phyloP scores from a whole-genome alignment of 2,888 invertebrate genomes.

The Zeuzera pyrina region DNA sequence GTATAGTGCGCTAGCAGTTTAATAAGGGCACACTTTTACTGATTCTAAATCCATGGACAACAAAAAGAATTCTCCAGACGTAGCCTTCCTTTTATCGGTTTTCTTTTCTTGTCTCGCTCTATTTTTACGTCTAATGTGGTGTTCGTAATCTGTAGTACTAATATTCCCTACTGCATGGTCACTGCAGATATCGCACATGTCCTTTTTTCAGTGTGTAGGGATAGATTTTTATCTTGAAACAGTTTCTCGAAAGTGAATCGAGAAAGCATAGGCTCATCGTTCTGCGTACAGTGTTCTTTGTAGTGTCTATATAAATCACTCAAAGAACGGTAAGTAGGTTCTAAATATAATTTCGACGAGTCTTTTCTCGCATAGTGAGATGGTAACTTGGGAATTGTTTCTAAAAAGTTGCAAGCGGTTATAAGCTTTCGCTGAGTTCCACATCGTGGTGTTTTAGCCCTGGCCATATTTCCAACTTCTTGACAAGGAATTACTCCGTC shows the following conservation, averaged over 20 bases:
- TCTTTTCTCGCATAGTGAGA: slow-evolving; percentile 16
- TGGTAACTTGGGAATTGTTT: slow-evolving; percentile 17
- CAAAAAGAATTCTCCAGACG: too few relatives aligned
- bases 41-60: too few relatives aligned
- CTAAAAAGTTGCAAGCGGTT: too few relatives aligned
- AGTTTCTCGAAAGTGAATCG: slow-evolving; percentile 18
- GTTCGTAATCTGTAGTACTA: slow-evolving; percentile 8
- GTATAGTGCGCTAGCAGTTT: slow-evolving; percentile 13
- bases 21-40: slow-evolving; percentile 17
- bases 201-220: slow-evolving; percentile 19
- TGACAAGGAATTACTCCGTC: too few relatives aligned
- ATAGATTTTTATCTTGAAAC: slow-evolving; percentile 20
- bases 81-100: too few relatives aligned
- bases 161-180: slow-evolving; percentile 14
- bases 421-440: too few relatives aligned
- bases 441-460: too few relatives aligned
- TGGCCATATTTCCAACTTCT: too few relatives aligned
- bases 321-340: slow-evolving; percentile 15
- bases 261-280: slow-evolving; percentile 13
- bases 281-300: slow-evolving; percentile 14
- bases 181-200: slow-evolving; percentile 19
- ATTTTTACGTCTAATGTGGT: slow-evolving; percentile 12
- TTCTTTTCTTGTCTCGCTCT: slow-evolving; percentile 20
- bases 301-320: slow-evolving; percentile 16
- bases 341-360: slow-evolving; percentile 18